phyloP scores from a whole-genome alignment of 2,113 vertebrate genomes.

The Corythaeola cristata region DNA sequence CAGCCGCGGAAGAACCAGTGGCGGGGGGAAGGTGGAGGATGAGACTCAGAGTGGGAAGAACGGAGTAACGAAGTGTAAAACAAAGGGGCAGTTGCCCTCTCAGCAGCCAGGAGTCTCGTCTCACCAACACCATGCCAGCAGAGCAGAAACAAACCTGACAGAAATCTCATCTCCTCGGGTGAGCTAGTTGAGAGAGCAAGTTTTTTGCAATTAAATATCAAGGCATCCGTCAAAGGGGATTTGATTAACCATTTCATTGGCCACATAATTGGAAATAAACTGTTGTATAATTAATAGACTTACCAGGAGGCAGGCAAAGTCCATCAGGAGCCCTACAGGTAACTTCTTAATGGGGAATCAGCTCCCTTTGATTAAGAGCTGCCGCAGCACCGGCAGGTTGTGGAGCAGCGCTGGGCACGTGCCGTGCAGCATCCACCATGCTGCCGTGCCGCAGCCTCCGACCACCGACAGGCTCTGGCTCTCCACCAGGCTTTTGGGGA shows the following conservation, averaged over 20 bases:
- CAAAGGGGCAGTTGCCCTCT: neutral
- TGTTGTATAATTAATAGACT: slow-evolving; percentile 73
- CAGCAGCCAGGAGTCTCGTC: neutral
- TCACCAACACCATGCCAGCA: neutral
- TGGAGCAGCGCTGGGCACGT: neutral
- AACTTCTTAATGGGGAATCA: slow-evolving; percentile 69
- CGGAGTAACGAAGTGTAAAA: neutral
- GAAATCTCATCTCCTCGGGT: slow-evolving; percentile 66
- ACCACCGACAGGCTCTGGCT: neutral
- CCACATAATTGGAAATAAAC: slow-evolving; percentile 73
- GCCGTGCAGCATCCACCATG: neutral
- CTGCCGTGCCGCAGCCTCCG: neutral
- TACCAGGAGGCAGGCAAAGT: slow-evolving; percentile 63
- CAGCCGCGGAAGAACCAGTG: neutral
- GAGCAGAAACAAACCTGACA: slow-evolving; percentile 57
- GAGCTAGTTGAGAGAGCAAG: slow-evolving; percentile 62
- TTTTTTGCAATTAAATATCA: slow-evolving; percentile 72
- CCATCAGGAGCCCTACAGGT: slow-evolving; percentile 73
- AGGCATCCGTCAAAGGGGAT: slow-evolving; percentile 69
- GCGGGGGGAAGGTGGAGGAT: neutral
- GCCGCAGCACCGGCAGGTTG: neutral
- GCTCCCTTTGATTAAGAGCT: slow-evolving; percentile 65
- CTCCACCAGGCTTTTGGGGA: neutral
- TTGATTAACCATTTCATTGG: slow-evolving; percentile 77
- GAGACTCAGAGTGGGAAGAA: neutral